Evolutionary conservation across 2,888 invertebrate genomes (phyloP).

Genomic region (Drosophila mayaguana): DNA sequence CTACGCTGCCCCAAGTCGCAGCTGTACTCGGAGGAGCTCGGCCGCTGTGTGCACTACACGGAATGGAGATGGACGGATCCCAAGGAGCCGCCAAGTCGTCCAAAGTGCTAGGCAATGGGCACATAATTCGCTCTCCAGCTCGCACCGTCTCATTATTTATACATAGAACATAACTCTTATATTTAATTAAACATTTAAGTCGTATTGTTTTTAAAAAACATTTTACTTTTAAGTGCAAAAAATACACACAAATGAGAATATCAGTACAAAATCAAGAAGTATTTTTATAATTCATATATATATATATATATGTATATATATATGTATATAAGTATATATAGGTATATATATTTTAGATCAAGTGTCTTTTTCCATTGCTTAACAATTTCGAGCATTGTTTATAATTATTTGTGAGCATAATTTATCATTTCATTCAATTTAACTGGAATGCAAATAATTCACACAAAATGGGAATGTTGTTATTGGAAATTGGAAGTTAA

Average conservation of each 20-base stretch:
- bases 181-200: conserved; percentile 32
- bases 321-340: not conserved
- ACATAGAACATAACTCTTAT: not conserved
- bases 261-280: conserved; percentile 61
- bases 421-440: not conserved
- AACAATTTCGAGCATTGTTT: conserved; percentile 47
- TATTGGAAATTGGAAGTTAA: not conserved
- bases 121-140: not conserved
- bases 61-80: conserved; percentile 83
- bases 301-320: not conserved
- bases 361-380: conserved; percentile 4
- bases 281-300: conserved; percentile 30
- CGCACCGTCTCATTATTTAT: conserved; percentile 28
- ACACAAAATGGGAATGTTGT: conserved; percentile 36
- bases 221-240: conserved; percentile 59
- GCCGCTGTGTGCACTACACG: conserved; percentile 75
- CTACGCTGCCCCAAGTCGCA: conserved; percentile 74
- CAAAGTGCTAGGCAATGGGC: conserved; percentile 40
- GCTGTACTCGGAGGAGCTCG: conserved; percentile 75
- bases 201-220: conserved; percentile 65
- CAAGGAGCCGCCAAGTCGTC: conserved; percentile 81
- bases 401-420: conserved; percentile 20
- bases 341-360: not conserved
- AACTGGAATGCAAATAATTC: conserved; percentile 36
- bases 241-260: conserved; percentile 40